Base-by-base conservation (phyloP, 23 tunicate genomes). In the Botrylloides violaceus region DNA sequence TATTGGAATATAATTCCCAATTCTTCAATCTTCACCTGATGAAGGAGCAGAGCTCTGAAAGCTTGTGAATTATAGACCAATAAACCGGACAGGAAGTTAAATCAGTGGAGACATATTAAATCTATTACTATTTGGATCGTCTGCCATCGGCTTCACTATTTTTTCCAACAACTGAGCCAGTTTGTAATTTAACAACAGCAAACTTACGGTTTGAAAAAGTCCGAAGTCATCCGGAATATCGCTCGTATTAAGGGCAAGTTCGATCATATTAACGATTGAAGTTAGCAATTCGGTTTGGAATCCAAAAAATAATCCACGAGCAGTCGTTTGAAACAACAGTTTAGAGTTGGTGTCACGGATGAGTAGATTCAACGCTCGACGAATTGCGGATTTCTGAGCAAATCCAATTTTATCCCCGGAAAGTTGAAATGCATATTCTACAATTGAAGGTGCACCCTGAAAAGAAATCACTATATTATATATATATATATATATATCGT, bases 161-260 rank as follows among this genome's bases (percentile, higher is more conserved):
- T n/a, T n/a, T n/a, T n/a, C n/a, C n/a, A n/a, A n/a, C n/a, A n/a
- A n/a, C n/a, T n/a, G n/a, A n/a, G n/a, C n/a, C n/a, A n/a, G n/a
- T n/a, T n/a, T n/a, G n/a, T n/a, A n/a, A n/a, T n/a, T n/a, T n/a
- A n/a, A n/a, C n/a, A n/a, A 18, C 7, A 15, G 1, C 6, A 0
- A 1, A 38, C 85, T 77, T 79, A 90, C 97, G 61, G 85, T 90
- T 30, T 81, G 26, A 66, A 90, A 83, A 2, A 90, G 72, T 22
- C 97, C 97, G 70, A 90, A 90, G 2, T 68, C 68, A n/a, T 73
- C 70, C 30, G 85, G 82, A 9, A 87, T 15, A 0, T 36, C 71
- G 3, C 32, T 75, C 3, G 70, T 19, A 3, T 15, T 61, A 7
- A 38, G 48, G 2, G 32, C 29, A 15, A 61, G 29, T 30, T 59